These are phyloP conservation scores for Euura lappo DNA, from an alignment of 1,140 invertebrate genomes.

Conservation along the genomic window DNA sequence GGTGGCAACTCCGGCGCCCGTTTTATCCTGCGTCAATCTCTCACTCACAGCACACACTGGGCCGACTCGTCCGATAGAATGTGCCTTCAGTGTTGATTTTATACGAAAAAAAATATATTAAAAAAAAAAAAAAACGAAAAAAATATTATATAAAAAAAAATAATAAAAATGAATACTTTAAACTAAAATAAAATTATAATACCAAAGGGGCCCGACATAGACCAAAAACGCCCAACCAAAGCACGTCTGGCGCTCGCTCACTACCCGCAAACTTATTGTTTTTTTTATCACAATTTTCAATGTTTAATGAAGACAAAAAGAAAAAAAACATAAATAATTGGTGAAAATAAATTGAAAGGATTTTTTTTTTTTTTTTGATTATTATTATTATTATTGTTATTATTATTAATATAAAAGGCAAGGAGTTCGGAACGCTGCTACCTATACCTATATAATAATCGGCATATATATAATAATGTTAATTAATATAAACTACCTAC, in stretches of 20 bases:
- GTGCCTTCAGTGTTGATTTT: slow-evolving; percentile 88
- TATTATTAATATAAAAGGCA: slow-evolving; percentile 35
- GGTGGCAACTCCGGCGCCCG: slow-evolving; percentile 42
- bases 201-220: slow-evolving; percentile 82
- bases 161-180: no score
- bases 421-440: slow-evolving; percentile 61
- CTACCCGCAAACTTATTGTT: slow-evolving; percentile 46
- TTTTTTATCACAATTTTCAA: slow-evolving; percentile 30
- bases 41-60: slow-evolving; percentile 72
- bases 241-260: slow-evolving; percentile 62
- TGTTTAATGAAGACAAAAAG: background rate
- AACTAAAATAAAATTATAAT: slow-evolving; percentile 69
- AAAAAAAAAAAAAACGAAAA: no score
- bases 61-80: slow-evolving; percentile 88
- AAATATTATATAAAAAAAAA: no score
- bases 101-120: slow-evolving; percentile 81
- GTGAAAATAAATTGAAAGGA: no score
- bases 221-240: slow-evolving; percentile 72
- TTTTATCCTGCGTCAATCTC: slow-evolving; percentile 54
- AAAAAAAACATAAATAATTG: background rate
- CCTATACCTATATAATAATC: slow-evolving; percentile 33
- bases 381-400: no score
- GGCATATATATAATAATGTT: background rate
- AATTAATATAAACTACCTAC: background rate
- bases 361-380: slow-evolving; percentile 42